Evolutionary conservation across 2,113 vertebrate species (phyloP).

Genomic region (Furnarius figulus): DNA sequence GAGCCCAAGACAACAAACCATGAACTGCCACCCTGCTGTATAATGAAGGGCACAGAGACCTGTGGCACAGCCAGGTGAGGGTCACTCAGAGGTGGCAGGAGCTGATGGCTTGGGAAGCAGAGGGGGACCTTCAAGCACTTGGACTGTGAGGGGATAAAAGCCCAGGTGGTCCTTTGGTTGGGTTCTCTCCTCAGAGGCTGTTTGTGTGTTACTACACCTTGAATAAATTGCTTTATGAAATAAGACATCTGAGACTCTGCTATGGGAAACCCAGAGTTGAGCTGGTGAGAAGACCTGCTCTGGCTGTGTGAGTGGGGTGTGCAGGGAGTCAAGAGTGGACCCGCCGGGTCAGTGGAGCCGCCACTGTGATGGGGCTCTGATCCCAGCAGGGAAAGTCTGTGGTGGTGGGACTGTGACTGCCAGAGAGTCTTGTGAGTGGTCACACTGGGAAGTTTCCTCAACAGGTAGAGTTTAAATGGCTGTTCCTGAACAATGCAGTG

Average conservation of each 20-base stretch:
- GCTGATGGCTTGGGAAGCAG: fast-evolving
- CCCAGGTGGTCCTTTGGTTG: background rate
- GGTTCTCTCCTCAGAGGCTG: background rate
- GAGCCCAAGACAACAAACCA: fast-evolving
- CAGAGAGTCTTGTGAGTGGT: fast-evolving
- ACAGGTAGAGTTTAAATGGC: background rate
- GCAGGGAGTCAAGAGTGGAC: background rate
- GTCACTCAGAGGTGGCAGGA: background rate
- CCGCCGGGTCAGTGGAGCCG: fast-evolving
- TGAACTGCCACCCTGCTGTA: background rate
- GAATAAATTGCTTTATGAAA: background rate
- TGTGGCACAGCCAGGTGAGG: background rate
- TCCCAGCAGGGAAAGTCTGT: background rate
- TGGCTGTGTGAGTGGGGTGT: background rate
- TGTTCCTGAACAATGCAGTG: background rate
- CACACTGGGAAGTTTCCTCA: background rate
- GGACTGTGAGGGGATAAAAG: background rate
- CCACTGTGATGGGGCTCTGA: fast-evolving
- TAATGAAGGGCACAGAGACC: background rate
- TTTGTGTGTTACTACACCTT: background rate
- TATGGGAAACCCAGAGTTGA: fast-evolving
- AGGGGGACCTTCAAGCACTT: fast-evolving
- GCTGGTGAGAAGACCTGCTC: fast-evolving
- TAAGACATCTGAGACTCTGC: fast-evolving
- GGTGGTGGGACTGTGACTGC: background rate